Percentiles rank a stretch among this genome's conserved stretches.
These are phyloP conservation scores for Agapornis canus DNA, from an alignment of 2,797 vertebrate genomes.

Conservation along the genomic window DNA sequence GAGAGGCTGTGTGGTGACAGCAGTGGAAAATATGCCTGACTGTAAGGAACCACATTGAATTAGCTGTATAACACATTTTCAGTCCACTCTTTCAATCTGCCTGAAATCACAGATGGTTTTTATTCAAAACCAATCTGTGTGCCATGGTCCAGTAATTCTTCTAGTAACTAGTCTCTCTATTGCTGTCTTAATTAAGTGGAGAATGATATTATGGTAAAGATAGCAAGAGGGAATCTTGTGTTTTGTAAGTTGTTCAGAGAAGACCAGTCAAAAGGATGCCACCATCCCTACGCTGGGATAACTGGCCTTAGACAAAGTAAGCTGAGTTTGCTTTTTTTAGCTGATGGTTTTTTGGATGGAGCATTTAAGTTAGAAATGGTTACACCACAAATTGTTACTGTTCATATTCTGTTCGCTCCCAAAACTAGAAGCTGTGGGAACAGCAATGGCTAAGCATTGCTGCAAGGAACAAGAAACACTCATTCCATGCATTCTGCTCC, in stretches of 20 bases:
- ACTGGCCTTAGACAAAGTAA: not conserved
- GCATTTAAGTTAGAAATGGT: not conserved
- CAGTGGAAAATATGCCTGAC: slow-evolving; percentile 88
- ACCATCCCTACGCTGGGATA: not conserved
- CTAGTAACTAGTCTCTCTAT: not conserved
- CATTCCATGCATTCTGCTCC: not conserved
- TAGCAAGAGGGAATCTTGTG: not conserved
- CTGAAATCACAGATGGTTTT: not conserved
- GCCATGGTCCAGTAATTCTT: not conserved
- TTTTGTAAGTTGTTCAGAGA: not conserved
- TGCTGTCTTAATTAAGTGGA: not conserved
- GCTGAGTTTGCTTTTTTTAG: not conserved
- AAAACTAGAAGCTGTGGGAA: not conserved
- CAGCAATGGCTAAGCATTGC: not conserved
- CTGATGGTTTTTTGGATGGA: not conserved
- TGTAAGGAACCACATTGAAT: slow-evolving; percentile 77
- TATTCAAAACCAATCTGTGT: not conserved
- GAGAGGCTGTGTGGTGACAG: slow-evolving; percentile 91
- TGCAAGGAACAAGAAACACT: not conserved
- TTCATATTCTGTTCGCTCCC: not conserved
- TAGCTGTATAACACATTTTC: not conserved
- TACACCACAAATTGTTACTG: not conserved
- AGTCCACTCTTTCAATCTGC: not conserved
- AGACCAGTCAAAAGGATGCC: not conserved
- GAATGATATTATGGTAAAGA: not conserved